These are phyloP conservation scores for Onychostoma macrolepis DNA, from an alignment of 2,113 vertebrate species.

Conservation along the genomic window DNA sequence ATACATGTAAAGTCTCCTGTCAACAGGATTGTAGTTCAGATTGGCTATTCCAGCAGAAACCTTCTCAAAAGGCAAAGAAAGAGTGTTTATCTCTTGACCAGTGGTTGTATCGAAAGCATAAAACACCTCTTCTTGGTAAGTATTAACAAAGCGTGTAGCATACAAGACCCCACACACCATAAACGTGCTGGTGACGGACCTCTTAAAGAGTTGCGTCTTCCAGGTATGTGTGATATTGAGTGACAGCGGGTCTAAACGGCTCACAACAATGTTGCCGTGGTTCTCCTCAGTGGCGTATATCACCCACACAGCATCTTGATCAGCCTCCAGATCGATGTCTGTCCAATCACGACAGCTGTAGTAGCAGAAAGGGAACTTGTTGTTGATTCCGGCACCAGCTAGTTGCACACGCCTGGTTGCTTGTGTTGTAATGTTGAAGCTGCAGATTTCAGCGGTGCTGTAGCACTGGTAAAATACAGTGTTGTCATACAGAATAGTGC, in stretches of 20 bases:
- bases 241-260: slow-evolving; percentile 56
- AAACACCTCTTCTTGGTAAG: slow-evolving; percentile 85
- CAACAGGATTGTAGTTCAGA: slow-evolving; percentile 73
- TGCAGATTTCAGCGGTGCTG: slow-evolving; percentile 62
- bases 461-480: slow-evolving; percentile 80
- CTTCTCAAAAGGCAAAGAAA: slow-evolving; percentile 69
- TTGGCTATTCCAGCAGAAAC: slow-evolving; percentile 67
- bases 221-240: slow-evolving; percentile 76
- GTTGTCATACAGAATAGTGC: slow-evolving; percentile 76
- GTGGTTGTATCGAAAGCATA: slow-evolving; percentile 86
- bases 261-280: slow-evolving; percentile 73
- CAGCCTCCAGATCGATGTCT: slow-evolving; percentile 80
- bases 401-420: slow-evolving; percentile 56
- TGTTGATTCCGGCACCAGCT: slow-evolving; percentile 72
- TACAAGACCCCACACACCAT: slow-evolving; percentile 90
- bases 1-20: slow-evolving; percentile 70
- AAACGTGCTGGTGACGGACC: slow-evolving; percentile 82
- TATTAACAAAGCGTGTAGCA: slow-evolving; percentile 74
- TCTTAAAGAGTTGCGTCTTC: slow-evolving; percentile 81
- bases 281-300: slow-evolving; percentile 72
- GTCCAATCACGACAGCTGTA: slow-evolving; percentile 70
- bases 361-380: slow-evolving; percentile 87
- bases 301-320: slow-evolving; percentile 74
- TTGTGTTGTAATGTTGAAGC: slow-evolving; percentile 67
- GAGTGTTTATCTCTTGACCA: slow-evolving; percentile 67